phyloP scores from a whole-genome alignment of 2,797 vertebrate genomes.

The Synanceia verrucosa region DNA sequence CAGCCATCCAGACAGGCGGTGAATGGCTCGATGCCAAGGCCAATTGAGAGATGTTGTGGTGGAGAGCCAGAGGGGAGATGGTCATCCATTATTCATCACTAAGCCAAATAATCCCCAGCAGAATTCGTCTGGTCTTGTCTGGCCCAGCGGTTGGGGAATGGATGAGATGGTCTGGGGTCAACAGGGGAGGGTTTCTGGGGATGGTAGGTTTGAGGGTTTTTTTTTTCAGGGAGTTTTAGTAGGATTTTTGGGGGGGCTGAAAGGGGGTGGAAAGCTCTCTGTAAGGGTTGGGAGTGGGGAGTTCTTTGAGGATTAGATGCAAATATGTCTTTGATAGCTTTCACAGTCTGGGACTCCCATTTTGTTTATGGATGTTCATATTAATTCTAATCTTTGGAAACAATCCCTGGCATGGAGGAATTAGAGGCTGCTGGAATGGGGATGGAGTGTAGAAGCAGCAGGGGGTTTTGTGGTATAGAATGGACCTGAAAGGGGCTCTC shows the following conservation, averaged over 20 bases:
- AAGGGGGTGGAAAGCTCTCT: slow-evolving; percentile 68
- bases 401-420: slow-evolving; percentile 74
- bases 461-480: slow-evolving; percentile 71
- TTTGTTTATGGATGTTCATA: slow-evolving; percentile 85
- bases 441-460: slow-evolving; percentile 65
- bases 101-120: slow-evolving; percentile 85
- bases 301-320: slow-evolving; percentile 84
- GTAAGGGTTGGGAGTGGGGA: slow-evolving; percentile 65
- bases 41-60: slow-evolving; percentile 83
- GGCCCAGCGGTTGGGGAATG: slow-evolving; percentile 80
- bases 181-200: slow-evolving; percentile 70
- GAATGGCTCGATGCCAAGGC: slow-evolving; percentile 82
- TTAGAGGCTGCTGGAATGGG: slow-evolving; percentile 67
- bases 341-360: slow-evolving; percentile 84
- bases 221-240: slow-evolving; percentile 64
- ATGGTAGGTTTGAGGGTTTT: slow-evolving; percentile 66
- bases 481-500: slow-evolving; percentile 69
- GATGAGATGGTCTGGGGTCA: slow-evolving; percentile 79
- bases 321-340: slow-evolving; percentile 88
- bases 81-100: slow-evolving; percentile 88
- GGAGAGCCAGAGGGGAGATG: slow-evolving; percentile 84
- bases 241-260: slow-evolving; percentile 72
- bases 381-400: slow-evolving; percentile 83
- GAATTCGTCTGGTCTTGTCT: slow-evolving; percentile 83
- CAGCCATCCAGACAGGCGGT: slow-evolving; percentile 75